Conservation (phyloP, 2,888 invertebrate genomes). For the Eretmocerus hayati region DNA sequence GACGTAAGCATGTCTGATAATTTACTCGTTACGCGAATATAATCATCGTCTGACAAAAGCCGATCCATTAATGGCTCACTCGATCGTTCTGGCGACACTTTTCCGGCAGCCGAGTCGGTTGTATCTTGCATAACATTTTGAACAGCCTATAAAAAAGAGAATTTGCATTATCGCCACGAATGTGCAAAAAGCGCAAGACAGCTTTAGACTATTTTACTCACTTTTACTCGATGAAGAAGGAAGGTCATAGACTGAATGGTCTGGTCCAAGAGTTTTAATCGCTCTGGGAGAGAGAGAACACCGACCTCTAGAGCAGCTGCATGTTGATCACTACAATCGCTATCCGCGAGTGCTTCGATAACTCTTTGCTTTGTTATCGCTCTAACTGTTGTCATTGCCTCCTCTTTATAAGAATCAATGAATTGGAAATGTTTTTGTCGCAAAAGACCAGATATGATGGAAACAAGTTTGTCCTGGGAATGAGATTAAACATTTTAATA, state of each 20-base stretch:
- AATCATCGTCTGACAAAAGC: constrained; percentile 64
- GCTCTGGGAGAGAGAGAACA: constrained; percentile 47
- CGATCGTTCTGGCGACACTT: constrained; percentile 38
- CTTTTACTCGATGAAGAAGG: constrained; percentile 53
- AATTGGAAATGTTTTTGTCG: constrained; percentile 83
- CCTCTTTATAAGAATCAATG: constrained; percentile 78
- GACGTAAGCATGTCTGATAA: constrained; percentile 70
- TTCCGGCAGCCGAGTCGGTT: constrained; percentile 59
- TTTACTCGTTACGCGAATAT: constrained; percentile 61
- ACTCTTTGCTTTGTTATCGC: constrained; percentile 83
- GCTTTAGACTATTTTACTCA: constrained; percentile 27
- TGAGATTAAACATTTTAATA: constrained; percentile 1
- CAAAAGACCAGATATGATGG: constrained; percentile 84
- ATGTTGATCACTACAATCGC: constrained; percentile 55
- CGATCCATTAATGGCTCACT: constrained; percentile 58
- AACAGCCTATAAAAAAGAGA: constrained; percentile 56
- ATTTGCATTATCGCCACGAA: neutral
- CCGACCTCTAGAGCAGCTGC: constrained; percentile 43
- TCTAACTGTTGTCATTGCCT: constrained; percentile 82
- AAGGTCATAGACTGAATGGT: constrained; percentile 52
- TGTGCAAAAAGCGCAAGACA: too few relatives aligned
- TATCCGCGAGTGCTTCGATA: constrained; percentile 66
- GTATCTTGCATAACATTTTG: constrained; percentile 73
- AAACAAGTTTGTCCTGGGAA: constrained; percentile 72
- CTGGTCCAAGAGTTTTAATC: constrained; percentile 51